Conservation (phyloP, 1,140 invertebrate species). For the Hyles vespertilio region DNA sequence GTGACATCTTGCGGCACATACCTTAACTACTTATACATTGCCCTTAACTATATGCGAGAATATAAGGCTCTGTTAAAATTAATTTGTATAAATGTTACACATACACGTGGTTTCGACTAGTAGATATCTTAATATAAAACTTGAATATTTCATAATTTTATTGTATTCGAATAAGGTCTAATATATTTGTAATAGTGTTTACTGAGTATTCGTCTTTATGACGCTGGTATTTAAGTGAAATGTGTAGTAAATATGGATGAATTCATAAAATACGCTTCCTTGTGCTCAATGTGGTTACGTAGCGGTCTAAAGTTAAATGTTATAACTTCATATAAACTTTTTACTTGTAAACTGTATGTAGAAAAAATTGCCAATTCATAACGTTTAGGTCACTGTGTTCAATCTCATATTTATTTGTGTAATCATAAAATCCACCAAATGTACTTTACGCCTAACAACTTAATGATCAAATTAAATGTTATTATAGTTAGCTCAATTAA, state of each 20-base stretch:
- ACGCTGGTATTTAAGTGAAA: conserved; percentile 57
- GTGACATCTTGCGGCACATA: too few relatives aligned
- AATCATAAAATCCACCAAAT: conserved; percentile 34
- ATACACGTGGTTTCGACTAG: too few relatives aligned
- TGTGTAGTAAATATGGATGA: conserved; percentile 37
- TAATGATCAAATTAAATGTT: conserved; percentile 35
- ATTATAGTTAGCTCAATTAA: conserved; percentile 55
- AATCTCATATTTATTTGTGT: conserved; percentile 55
- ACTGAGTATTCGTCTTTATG: conserved; percentile 62
- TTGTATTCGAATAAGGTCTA: conserved; percentile 61
- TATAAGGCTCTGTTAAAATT: too few relatives aligned
- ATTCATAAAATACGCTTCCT: conserved; percentile 62
- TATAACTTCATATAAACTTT: conserved; percentile 21
- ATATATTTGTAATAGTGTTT: conserved; percentile 46
- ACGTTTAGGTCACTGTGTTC: conserved; percentile 49
- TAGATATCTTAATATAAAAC: conserved; percentile 13
- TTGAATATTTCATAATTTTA: conserved; percentile 51
- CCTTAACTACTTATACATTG: too few relatives aligned
- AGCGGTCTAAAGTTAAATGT: conserved; percentile 60
- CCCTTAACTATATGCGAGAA: too few relatives aligned
- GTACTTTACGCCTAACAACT: conserved; percentile 36
- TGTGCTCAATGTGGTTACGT: conserved; percentile 70
- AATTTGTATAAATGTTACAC: too few relatives aligned
- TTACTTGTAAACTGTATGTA: conserved; percentile 22
- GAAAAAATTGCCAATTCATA: conserved; percentile 24